Percentiles rank a stretch among this genome's conserved stretches.
Conservation (phyloP, 2,797 vertebrate species). For the Sorex maritimensis region DNA sequence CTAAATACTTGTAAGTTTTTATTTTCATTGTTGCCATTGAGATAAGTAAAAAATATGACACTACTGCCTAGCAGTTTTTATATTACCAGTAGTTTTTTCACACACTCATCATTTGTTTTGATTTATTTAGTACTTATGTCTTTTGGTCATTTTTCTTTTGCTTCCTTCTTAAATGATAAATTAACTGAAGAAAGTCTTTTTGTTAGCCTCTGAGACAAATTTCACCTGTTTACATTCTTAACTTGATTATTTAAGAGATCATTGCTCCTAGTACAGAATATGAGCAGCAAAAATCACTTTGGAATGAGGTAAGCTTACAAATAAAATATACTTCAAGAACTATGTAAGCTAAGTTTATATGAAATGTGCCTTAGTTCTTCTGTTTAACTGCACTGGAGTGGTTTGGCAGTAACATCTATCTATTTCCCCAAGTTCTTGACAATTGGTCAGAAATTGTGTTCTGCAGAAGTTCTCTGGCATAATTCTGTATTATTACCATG, state of each 20-base stretch:
- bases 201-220: slow-evolving; percentile 27
- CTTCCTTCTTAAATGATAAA: slow-evolving; percentile 38
- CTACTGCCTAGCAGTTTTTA: background rate
- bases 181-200: slow-evolving; percentile 46
- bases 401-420: slow-evolving; percentile 18
- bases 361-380: background rate
- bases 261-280: slow-evolving; percentile 43
- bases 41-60: background rate
- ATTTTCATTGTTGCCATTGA: background rate
- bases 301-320: background rate
- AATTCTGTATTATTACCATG: background rate
- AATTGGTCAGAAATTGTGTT: slow-evolving; percentile 17
- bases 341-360: background rate
- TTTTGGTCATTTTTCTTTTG: slow-evolving; percentile 26
- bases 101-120: background rate
- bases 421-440: background rate
- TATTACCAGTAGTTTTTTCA: background rate
- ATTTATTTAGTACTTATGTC: background rate
- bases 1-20: background rate
- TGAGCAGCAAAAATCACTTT: slow-evolving; percentile 9
- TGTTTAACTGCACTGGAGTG: background rate
- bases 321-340: background rate
- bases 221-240: slow-evolving; percentile 42
- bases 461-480: background rate
- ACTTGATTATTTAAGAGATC: slow-evolving; percentile 22